Percentiles rank a stretch among this genome's conserved stretches.
Evolutionary conservation across 2,113 vertebrate genomes (phyloP).

Genomic region (Meleagris gallopavo): DNA sequence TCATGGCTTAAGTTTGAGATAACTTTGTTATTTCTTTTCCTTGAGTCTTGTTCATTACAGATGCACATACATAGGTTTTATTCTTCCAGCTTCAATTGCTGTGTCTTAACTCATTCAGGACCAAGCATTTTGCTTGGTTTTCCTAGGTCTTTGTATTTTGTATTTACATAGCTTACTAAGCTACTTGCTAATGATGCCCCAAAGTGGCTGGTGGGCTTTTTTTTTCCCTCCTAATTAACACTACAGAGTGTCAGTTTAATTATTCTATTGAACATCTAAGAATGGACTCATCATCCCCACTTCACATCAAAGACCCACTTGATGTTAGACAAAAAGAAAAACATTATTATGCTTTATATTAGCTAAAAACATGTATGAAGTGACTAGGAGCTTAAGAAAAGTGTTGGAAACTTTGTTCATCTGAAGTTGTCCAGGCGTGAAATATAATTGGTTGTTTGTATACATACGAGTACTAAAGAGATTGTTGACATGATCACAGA

Average conservation of each 20-base stretch:
- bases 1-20: not conserved
- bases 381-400: not conserved
- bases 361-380: not conserved
- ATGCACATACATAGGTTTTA: not conserved
- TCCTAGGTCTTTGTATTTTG: not conserved
- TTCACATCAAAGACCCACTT: slow-evolving; percentile 35
- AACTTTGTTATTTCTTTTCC: not conserved
- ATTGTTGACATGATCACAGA: not conserved
- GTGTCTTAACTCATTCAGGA: not conserved
- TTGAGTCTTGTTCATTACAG: not conserved
- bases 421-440: not conserved
- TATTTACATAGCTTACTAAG: not conserved
- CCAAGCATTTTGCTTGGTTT: not conserved
- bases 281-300: slow-evolving; percentile 1
- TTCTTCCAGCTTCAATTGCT: not conserved
- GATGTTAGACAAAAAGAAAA: not conserved
- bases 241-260: slow-evolving; percentile 52
- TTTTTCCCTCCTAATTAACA: slow-evolving; percentile 41
- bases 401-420: not conserved
- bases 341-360: not conserved
- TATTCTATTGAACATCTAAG: not conserved
- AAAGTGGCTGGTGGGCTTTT: not conserved
- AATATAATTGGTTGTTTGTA: not conserved
- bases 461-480: not conserved
- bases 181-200: slow-evolving; percentile 1